A percentile compares a stretch with the other conserved stretches of the same genome.
phyloP scores from a whole-genome alignment of 92 coral and sea anemone species.

The Siderastrea radians region DNA sequence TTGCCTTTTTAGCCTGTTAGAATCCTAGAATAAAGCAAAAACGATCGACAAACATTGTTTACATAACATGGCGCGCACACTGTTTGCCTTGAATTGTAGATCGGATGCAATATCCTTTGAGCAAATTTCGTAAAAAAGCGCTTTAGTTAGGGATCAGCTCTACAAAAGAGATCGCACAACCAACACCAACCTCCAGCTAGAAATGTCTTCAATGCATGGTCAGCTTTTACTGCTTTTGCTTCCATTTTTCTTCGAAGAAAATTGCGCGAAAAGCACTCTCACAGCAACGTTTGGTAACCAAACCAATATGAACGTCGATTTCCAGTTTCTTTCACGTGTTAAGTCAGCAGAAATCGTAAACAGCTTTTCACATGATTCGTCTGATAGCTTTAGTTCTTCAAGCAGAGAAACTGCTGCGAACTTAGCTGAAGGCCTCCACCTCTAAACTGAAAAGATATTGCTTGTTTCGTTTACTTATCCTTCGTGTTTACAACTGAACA shows the following conservation, averaged over 20 bases:
- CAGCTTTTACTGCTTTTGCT: conserved; percentile 27
- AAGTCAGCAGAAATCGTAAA: background rate
- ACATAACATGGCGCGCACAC: background rate
- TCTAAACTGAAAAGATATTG: background rate
- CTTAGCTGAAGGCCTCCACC: background rate
- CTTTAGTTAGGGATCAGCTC: background rate
- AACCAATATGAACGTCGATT: background rate
- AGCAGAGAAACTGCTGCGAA: background rate
- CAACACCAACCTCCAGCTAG: conserved; percentile 44
- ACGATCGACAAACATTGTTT: background rate
- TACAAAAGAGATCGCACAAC: background rate
- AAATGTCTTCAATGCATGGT: conserved; percentile 32
- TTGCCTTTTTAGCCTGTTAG: background rate
- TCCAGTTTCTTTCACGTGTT: background rate
- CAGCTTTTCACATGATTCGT: background rate
- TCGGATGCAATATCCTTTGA: background rate
- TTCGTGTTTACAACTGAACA: background rate
- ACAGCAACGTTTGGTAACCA: background rate
- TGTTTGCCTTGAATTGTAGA: background rate
- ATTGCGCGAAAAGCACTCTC: background rate
- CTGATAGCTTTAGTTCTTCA: background rate
- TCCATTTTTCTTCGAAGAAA: conserved; percentile 25
- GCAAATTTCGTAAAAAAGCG: background rate
- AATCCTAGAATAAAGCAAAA: background rate
- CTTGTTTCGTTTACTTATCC: background rate